Evolutionary conservation across 2,888 invertebrate species (phyloP), one percentile per base, ranked within the genome.

Genomic region (Eupithecia vulgata): DNA sequence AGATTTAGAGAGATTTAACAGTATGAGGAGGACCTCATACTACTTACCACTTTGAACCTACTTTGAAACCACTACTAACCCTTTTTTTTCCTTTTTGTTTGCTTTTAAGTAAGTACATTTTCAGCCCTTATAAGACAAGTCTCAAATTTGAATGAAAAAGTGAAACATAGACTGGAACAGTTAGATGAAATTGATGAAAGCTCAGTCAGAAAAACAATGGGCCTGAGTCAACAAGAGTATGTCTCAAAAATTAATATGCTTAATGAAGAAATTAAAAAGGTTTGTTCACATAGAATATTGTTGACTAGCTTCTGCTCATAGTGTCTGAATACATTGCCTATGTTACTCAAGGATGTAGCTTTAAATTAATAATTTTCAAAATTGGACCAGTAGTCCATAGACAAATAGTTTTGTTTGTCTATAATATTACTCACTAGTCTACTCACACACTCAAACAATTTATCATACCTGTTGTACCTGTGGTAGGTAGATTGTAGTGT

Each of bases 101-200:
- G 82, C 67, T 89, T 91, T 92, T 93, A 90, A 94, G 94, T 93
- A 93, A 92, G 91, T 87, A 87, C 94, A 69, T 89, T 95, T 95
- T 85, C 91, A 97, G 96, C 97, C 80, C 95, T 96, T 85, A 97
- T 97, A 75, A 98, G 97, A 92, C 96, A 97, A 70, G 97, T 98
- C 88, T 96, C 96, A 66, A 96, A 96, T 79, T 95, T 97, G 21
- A 96, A 97, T 81, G 98, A 98, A 85, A 98, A 98, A 93, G 97
- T 98, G 0, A 97, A 97, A 89, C 97, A 97, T 84, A 96, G 99
- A 67, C 91, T 99, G 68, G 99, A 99, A 88, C 99, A 99, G 87
- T 92, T 99, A 73, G 99, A 99, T 94, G 97, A 98, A 83, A 97
- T 99, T 91, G 99, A 99, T 87, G 98, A 99, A 90, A 96, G 97